Percentiles rank a stretch among this genome's conserved stretches.
Evolutionary conservation across 2,797 vertebrate genomes (phyloP).

Genomic region (Acanthis flammea): DNA sequence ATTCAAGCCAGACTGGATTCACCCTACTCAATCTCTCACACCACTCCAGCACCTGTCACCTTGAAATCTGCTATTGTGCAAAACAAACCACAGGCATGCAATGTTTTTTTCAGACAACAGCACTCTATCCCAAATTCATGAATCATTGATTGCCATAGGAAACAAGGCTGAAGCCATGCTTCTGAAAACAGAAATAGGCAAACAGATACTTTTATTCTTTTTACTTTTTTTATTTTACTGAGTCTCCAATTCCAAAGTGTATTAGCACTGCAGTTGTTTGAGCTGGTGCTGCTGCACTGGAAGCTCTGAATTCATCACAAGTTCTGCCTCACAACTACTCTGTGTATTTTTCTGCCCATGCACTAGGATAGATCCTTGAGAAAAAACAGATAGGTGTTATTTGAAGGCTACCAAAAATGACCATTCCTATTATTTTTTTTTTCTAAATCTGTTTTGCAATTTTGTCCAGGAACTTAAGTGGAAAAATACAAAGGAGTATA

Average conservation of each 20-base stretch:
- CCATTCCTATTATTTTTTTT: not conserved
- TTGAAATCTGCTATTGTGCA: conserved; percentile 54
- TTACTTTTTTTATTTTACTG: not conserved
- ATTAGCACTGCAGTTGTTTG: conserved; percentile 13
- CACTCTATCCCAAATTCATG: conserved; percentile 24
- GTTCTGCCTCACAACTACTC: not conserved
- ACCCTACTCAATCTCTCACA: conserved; percentile 20
- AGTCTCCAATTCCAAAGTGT: conserved; percentile 23
- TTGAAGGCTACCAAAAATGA: conserved; percentile 12
- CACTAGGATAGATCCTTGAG: not conserved
- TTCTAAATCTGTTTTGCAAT: not conserved
- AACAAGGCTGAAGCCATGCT: conserved; percentile 44
- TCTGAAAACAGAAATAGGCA: conserved; percentile 48
- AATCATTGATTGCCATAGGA: conserved; percentile 62
- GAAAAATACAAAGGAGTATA: not conserved
- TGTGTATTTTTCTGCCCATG: conserved; percentile 6
- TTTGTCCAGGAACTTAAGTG: not conserved
- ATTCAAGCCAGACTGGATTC: conserved; percentile 35
- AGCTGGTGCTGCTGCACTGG: not conserved
- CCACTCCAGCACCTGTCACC: conserved; percentile 48
- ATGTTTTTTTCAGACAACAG: conserved; percentile 32
- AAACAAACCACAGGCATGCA: conserved; percentile 60
- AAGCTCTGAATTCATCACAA: conserved; percentile 47
- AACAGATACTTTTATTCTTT: conserved; percentile 16
- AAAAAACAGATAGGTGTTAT: not conserved